Conservation (phyloP, 2,888 invertebrate genomes). For the Rotaria socialis region DNA sequence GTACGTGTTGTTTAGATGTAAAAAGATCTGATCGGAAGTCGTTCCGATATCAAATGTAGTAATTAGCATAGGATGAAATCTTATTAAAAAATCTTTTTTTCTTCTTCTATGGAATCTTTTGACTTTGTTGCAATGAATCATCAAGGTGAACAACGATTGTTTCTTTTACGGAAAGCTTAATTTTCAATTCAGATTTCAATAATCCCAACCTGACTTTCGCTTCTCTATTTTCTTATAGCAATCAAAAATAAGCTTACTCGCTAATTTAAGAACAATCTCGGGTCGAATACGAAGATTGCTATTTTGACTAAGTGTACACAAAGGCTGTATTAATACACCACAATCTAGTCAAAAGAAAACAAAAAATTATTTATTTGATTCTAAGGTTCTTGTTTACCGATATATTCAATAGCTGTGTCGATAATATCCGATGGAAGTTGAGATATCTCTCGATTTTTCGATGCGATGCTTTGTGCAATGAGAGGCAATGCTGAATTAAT, state of each 20-base stretch:
- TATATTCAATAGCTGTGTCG: constrained; percentile 44
- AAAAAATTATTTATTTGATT: neutral
- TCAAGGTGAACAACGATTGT: too few species aligned
- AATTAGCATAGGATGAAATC: too few species aligned
- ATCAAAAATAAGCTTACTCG: constrained; percentile 6
- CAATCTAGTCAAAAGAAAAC: constrained; percentile 1
- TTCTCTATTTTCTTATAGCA: too few species aligned
- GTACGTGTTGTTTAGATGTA: too few species aligned
- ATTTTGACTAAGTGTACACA: constrained; percentile 39
- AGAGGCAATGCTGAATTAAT: constrained; percentile 40
- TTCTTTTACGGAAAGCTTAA: too few species aligned
- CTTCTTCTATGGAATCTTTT: too few species aligned
- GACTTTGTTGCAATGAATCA: too few species aligned
- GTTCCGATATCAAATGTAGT: too few species aligned
- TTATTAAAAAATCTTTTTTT: too few species aligned
- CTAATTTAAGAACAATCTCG: constrained; percentile 41
- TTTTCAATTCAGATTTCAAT: too few species aligned
- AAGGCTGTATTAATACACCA: constrained; percentile 43
- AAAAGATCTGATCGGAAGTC: too few species aligned
- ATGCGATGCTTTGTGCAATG: constrained; percentile 45
- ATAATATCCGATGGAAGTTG: constrained; percentile 45
- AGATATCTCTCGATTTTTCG: constrained; percentile 45
- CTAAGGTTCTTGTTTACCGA: constrained; percentile 20
- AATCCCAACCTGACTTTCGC: too few species aligned
- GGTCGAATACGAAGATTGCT: constrained; percentile 44